Base-by-base conservation (phyloP, 2,797 vertebrate species). In the Euthynnus affinis region DNA sequence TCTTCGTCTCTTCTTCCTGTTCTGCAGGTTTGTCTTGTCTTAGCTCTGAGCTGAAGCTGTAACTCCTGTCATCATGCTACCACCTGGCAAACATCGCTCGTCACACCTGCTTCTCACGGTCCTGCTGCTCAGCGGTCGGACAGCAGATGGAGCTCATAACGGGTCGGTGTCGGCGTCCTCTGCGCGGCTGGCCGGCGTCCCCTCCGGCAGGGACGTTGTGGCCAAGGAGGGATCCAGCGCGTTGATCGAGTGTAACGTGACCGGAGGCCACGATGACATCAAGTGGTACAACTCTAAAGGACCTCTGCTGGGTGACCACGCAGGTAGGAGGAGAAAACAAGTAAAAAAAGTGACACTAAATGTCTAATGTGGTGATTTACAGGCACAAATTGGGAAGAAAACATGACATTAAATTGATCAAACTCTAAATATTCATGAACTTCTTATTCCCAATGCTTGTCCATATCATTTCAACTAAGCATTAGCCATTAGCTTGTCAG, bases 261-360 rank as follows among this genome's bases (percentile, higher is more conserved):
- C 96, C 0, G 86, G 83, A 75, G 80, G 57, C 81, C 85, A 80
- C 3, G 69, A 91, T 56, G 87, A 91, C 49, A 71, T 98, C n/a
- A 85, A 78, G 79, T 99, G 98, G 98, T 97, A 93, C 89, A 96
- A 97, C 88, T 95, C 97, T 22, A 97, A 95, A 92, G 97, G 97
- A 65, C 85, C 62, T 40, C 80, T 93, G 15, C 93, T 96, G 78
- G 89, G 86, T 12, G 89, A 92, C 15, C 86, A 60, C 34, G 80
- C 84, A 93, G 96, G 97, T 97, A 90, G 93, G 68, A 25, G 27
- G 8, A 53, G 49, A 17, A 52, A n/a, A n/a, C n/a, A n/a, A n/a
- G n/a, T n/a, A n/a, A n/a, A n/a, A n/a, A n/a, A n/a, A n/a, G n/a
- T n/a, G n/a, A n/a, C n/a, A n/a, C n/a, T n/a, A n/a, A n/a, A n/a